Conservation (phyloP, 1,140 invertebrate genomes). For the Batillaria attramentaria region DNA sequence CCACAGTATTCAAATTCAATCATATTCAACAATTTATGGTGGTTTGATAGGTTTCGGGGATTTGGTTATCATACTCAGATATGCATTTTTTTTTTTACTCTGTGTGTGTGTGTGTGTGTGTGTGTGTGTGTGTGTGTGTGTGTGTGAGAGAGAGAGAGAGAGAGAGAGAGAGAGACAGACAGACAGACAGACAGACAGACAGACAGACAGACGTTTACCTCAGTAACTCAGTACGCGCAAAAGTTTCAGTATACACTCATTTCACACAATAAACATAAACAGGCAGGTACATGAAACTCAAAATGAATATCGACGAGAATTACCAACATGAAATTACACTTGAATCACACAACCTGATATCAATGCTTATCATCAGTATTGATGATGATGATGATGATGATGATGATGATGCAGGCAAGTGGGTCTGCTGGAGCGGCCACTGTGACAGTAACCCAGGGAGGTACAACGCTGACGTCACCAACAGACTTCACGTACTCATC, state of each 20-base stretch:
- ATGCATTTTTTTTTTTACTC: no score
- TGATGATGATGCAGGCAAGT: slow-evolving; percentile 28
- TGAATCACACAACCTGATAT: no score
- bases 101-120: not conserved
- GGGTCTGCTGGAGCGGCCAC: slow-evolving; percentile 7
- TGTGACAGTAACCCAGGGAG: slow-evolving; percentile 36
- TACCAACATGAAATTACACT: no score
- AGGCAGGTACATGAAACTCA: no score
- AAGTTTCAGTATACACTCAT: no score
- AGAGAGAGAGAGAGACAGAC: not conserved
- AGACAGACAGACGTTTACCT: not conserved
- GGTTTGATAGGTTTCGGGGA: no score
- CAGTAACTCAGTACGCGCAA: no score
- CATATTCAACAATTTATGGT: no score
- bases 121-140: slow-evolving; percentile 3
- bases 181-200: not conserved
- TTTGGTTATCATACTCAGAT: no score
- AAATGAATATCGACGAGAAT: no score
- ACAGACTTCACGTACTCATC: slow-evolving; percentile 39
- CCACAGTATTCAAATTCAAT: not conserved
- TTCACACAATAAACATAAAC: no score
- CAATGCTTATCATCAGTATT: no score
- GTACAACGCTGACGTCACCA: slow-evolving; percentile 32
- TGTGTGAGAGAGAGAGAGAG: not conserved
- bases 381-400: not conserved